Conservation (phyloP, 2,797 vertebrate species). For the Poecilia wingei region DNA sequence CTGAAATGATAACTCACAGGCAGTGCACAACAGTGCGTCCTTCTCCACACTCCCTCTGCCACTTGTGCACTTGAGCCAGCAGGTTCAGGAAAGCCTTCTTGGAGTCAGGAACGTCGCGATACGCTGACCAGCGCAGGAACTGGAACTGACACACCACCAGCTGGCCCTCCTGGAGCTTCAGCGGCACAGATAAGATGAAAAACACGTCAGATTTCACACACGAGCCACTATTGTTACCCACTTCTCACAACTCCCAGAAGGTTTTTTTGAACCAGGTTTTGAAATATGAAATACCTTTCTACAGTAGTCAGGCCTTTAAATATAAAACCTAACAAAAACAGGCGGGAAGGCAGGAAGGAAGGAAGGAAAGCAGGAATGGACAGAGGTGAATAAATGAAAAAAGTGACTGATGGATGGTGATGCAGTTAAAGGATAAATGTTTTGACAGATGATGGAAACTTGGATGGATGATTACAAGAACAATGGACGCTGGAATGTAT, state of each 20-base stretch:
- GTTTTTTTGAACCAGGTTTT: not conserved
- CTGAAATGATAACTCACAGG: constrained; percentile 68
- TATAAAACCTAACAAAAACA: not conserved
- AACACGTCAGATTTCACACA: constrained; percentile 12
- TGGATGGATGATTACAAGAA: not conserved
- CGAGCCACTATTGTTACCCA: constrained; percentile 5
- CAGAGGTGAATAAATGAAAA: not conserved
- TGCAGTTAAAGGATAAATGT: not conserved
- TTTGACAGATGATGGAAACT: not conserved
- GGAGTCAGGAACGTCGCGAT: constrained; percentile 94
- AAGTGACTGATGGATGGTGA: not conserved
- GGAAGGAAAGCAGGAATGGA: not conserved
- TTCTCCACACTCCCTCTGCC: constrained; percentile 94
- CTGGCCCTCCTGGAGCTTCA: constrained; percentile 93
- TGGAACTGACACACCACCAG: constrained; percentile 89
- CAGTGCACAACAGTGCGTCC: constrained; percentile 90
- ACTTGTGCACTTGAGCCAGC: constrained; percentile 93
- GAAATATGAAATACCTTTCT: not conserved
- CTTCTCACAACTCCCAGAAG: constrained; percentile 21
- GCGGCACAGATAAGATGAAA: constrained; percentile 34
- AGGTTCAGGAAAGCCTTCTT: constrained; percentile 96
- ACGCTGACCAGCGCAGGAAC: constrained; percentile 88
- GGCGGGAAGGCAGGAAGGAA: not conserved
- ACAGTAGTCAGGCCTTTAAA: not conserved
- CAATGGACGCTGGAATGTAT: too few species aligned